phyloP scores from a whole-genome alignment of 2,888 invertebrate genomes.

The Nezara viridula region DNA sequence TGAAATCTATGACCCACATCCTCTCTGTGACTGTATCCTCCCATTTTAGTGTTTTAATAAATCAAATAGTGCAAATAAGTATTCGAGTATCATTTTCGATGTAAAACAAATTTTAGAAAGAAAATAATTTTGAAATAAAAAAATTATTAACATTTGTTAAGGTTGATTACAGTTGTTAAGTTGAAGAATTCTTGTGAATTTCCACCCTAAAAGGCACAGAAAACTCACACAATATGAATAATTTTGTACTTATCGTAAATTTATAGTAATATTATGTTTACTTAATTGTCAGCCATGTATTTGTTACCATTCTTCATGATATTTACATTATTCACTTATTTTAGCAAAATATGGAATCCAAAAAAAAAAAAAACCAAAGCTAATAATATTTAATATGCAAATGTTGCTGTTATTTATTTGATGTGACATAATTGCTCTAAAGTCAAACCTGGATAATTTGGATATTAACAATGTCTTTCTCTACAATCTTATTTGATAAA shows the following conservation, averaged over 20 bases:
- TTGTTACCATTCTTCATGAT: neutral
- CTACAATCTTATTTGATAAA: neutral
- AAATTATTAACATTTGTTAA: too few species aligned
- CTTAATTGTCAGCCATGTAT: neutral
- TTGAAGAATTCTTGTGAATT: too few species aligned
- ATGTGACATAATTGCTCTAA: neutral
- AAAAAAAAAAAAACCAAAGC: neutral
- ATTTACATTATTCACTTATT: neutral
- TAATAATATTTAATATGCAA: neutral
- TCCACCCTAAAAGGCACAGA: neutral
- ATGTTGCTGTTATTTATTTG: neutral
- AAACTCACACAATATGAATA: neutral
- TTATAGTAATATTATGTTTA: neutral
- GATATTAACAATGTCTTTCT: neutral
- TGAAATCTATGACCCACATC: too few species aligned
- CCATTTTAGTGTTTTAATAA: too few species aligned
- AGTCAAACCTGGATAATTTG: neutral
- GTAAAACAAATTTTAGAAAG: too few species aligned
- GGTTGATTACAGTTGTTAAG: too few species aligned
- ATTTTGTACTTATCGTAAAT: neutral
- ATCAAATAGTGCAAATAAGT: too few species aligned
- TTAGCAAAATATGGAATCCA: too few species aligned
- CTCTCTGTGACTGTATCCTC: too few species aligned
- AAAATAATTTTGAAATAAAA: too few species aligned
- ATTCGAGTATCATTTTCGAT: too few species aligned